Percentiles rank a stretch among this genome's conserved stretches.
phyloP scores from a whole-genome alignment of 1,140 invertebrate species.

The Aporrectodea caliginosa region DNA sequence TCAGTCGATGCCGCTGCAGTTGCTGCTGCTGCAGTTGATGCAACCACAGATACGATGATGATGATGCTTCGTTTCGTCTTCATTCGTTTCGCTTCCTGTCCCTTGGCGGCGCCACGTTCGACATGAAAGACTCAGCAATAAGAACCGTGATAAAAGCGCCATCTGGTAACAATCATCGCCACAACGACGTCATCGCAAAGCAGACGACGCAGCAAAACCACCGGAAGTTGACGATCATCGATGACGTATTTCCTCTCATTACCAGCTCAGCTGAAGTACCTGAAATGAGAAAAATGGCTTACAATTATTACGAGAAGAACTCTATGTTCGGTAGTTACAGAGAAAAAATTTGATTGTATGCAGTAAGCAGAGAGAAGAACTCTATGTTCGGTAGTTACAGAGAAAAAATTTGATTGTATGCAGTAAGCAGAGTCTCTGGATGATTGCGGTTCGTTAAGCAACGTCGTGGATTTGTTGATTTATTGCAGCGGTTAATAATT shows the following conservation, averaged over 20 bases:
- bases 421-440: not conserved
- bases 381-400: not conserved
- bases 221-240: not conserved
- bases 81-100: no score
- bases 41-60: no score
- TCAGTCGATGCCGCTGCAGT: no score
- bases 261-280: not conserved
- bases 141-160: not conserved
- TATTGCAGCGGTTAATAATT: no score
- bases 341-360: not conserved
- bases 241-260: not conserved
- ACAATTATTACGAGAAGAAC: no score
- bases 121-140: not conserved
- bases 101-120: no score
- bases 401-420: not conserved
- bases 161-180: not conserved
- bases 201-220: not conserved
- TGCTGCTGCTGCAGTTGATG: no score
- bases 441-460: not conserved
- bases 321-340: not conserved
- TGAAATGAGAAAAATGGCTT: not conserved
- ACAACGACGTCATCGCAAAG: not conserved
- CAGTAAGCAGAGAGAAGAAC: not conserved
- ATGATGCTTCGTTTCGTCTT: no score
- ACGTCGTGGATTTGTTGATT: no score